These are phyloP conservation scores for Delia radicum DNA, from an alignment of 1,140 invertebrate species.

Conservation along the genomic window DNA sequence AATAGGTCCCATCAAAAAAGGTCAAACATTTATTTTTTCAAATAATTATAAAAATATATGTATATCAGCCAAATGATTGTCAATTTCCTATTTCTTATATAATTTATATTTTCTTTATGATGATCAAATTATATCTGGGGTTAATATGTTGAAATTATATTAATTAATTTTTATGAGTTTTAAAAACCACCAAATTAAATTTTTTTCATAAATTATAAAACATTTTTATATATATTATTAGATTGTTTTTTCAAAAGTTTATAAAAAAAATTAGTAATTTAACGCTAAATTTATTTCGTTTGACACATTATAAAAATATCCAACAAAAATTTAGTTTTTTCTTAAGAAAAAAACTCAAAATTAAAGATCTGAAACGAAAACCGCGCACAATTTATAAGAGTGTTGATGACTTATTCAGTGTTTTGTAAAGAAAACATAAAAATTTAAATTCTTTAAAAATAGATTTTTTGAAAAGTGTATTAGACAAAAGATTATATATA, in stretches of 20 bases:
- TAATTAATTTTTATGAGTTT: neutral
- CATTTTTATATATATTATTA: neutral
- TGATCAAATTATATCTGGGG: too few species aligned
- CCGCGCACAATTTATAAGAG: neutral
- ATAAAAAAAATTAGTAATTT: neutral
- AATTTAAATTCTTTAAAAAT: neutral
- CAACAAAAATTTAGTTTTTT: neutral
- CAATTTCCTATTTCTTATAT: too few species aligned
- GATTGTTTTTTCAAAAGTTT: neutral
- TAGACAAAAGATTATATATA: neutral
- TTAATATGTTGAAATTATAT: neutral
- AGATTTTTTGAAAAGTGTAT: neutral
- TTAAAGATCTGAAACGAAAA: neutral
- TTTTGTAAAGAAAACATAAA: neutral
- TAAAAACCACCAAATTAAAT: neutral
- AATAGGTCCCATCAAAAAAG: too few species aligned
- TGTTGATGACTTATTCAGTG: neutral
- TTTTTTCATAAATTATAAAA: neutral
- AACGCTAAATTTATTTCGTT: constrained; percentile 1
- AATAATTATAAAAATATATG: too few species aligned
- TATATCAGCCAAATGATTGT: too few species aligned
- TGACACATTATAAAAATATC: neutral
- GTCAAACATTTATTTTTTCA: too few species aligned
- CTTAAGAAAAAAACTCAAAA: neutral
- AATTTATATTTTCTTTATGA: neutral